These are phyloP conservation scores for Hirtodrosophila trivittata DNA, from an alignment of 2,888 invertebrate species.

Conservation along the genomic window DNA sequence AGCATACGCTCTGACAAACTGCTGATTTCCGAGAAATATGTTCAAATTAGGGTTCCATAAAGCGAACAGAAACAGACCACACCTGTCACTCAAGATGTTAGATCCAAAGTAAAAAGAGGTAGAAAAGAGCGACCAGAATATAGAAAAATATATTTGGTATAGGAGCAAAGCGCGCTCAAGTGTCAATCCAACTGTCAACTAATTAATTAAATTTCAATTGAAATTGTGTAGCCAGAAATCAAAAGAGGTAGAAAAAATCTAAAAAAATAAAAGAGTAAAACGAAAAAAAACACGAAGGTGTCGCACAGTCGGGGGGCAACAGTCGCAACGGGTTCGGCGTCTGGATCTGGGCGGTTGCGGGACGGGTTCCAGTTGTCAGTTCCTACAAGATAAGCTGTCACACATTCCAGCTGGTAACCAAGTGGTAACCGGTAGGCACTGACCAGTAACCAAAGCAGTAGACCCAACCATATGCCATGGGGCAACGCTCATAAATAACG, in stretches of 20 bases:
- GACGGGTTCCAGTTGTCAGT: conserved; percentile 78
- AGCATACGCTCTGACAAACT: conserved; percentile 21
- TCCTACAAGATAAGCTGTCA: conserved; percentile 82
- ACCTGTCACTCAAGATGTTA: conserved; percentile 56
- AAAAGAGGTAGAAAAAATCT: conserved; percentile 26
- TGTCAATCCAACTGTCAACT: conserved; percentile 83
- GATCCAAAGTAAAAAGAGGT: conserved; percentile 13
- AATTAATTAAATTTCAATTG: conserved; percentile 84
- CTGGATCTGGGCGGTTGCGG: conserved; percentile 25
- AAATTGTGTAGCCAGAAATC: conserved; percentile 77
- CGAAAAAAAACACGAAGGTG: conserved; percentile 40
- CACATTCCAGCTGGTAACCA: conserved; percentile 64
- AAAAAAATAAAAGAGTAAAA: conserved; percentile 1
- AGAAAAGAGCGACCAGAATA: conserved; percentile 15
- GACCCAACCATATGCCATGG: conserved; percentile 13
- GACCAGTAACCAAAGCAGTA: conserved; percentile 24
- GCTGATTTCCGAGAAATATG: conserved; percentile 59
- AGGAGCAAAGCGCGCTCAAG: conserved; percentile 54
- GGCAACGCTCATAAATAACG: conserved; percentile 54
- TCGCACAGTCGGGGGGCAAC: conserved; percentile 70
- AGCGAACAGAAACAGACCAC: conserved; percentile 30
- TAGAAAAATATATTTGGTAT: conserved; percentile 23
- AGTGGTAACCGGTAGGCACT: conserved; percentile 41
- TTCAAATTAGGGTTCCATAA: conserved; percentile 14
- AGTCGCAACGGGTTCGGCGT: conserved; percentile 15